Evolutionary conservation across 2,888 invertebrate genomes (phyloP), one percentile per base, ranked within the genome.

Genomic region (Anticlea derivata): DNA sequence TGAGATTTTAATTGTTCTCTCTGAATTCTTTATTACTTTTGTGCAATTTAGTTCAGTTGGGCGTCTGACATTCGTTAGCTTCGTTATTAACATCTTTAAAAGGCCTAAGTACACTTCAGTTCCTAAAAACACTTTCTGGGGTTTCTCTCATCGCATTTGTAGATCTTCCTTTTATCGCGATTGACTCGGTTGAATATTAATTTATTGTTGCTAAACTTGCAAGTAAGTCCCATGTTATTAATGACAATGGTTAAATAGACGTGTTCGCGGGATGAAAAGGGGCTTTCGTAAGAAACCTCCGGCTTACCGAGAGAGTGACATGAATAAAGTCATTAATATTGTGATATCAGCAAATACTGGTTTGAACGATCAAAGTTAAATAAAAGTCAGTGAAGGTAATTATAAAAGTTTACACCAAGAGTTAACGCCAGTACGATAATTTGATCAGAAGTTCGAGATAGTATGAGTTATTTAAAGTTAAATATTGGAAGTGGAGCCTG

Each of bases 401-500:
- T 56, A 52, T 58, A 52, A 58, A 56, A 60, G 53, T 58, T 50
- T 29, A 38, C 46, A 50, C 44, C 40, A 56, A 48, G 35, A 52
- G 58, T 55, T 49, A 47, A 22, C 44, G 38, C 29, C 26, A 61
- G 50, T 63, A 66, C 30, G 51, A 54, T 63, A 51, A 63, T 66
- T 63, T 52, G 58, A 70, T 69, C 63, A 59, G 49, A 65, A 69
- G 60, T 65, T 61, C 43, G 29, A 48, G 43, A 58, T 63, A 60
- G 54, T 61, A 63, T 61, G 58, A 61, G 43, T 43, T 63, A 50
- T 58, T 45, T 59, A 35, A 67, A 69, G 62, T 75, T 69, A 69
- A 74, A 77, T 72, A 73, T 74, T 73, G 62, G 62, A 68, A 68
- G 61, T 61, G 61, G 65, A 70, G 71, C 64, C 65, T 71, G 66